Evolutionary conservation across 2,113 vertebrate species (phyloP).

Genomic region (Anarrhichthys ocellatus): DNA sequence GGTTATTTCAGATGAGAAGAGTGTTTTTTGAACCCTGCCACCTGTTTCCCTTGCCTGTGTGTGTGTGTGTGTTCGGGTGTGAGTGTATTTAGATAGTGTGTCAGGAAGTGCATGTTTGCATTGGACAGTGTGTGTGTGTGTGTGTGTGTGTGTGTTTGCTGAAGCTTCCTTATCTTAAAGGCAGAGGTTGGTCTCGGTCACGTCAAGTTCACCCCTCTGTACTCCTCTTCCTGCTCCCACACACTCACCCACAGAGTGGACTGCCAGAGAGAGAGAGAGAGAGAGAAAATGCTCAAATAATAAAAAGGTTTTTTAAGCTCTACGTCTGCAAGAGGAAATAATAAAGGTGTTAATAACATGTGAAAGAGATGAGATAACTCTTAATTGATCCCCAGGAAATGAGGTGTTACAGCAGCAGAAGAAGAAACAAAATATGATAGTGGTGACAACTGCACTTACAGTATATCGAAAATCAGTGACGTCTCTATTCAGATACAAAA

Average conservation of each 20-base stretch:
- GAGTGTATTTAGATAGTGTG: constrained; percentile 22
- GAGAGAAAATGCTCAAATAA: not conserved
- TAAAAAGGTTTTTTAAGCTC: not conserved
- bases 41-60: constrained; percentile 10
- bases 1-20: not conserved
- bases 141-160: constrained; percentile 32
- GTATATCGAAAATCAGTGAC: no score
- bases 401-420: not conserved
- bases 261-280: not conserved
- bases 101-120: constrained; percentile 40
- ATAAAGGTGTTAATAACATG: not conserved
- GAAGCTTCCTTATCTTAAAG: constrained; percentile 67
- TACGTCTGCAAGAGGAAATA: not conserved
- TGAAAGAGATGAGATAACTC: not conserved
- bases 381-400: not conserved
- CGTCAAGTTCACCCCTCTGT: constrained; percentile 46
- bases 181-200: constrained; percentile 74
- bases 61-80: not conserved
- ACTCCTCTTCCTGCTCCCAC: constrained; percentile 42
- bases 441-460: no score
- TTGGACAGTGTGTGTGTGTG: constrained; percentile 23
- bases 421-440: not conserved
- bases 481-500: no score
- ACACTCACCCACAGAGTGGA: constrained; percentile 15
- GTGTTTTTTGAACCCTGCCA: not conserved